These are phyloP conservation scores for Noctua fimbriata DNA, from an alignment of 2,888 invertebrate genomes.

Conservation along the genomic window DNA sequence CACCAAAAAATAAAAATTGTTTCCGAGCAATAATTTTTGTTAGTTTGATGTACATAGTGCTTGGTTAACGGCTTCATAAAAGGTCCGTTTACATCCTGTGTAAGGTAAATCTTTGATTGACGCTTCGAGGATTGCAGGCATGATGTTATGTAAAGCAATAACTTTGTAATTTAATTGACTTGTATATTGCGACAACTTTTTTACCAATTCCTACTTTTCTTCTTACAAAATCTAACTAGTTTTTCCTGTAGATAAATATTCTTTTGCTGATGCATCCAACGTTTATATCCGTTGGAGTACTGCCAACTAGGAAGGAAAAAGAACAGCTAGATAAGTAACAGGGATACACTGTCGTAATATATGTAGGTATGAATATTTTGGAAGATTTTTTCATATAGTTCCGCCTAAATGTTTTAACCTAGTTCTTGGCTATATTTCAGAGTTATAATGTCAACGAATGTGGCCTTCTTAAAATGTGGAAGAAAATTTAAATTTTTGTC, in stretches of 20 bases:
- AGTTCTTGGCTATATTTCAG: slow-evolving; percentile 12
- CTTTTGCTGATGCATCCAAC: slow-evolving; percentile 46
- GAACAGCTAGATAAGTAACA: slow-evolving; percentile 52
- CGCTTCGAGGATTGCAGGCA: too few species aligned
- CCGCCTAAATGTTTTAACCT: slow-evolving; percentile 48
- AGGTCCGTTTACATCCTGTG: too few species aligned
- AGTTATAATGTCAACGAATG: slow-evolving; percentile 22
- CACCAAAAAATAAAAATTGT: too few species aligned
- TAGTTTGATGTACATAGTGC: too few species aligned
- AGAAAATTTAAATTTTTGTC: background rate
- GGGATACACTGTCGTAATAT: slow-evolving; percentile 33
- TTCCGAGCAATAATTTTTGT: too few species aligned
- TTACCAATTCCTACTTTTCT: background rate
- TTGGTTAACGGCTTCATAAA: too few species aligned
- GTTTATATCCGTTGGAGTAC: slow-evolving; percentile 51
- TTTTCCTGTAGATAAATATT: slow-evolving; percentile 34
- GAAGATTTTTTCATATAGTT: slow-evolving; percentile 50
- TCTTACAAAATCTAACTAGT: background rate
- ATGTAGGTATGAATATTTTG: slow-evolving; percentile 54
- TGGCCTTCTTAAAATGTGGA: background rate
- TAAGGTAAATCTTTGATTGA: too few species aligned
- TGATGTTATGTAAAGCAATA: too few species aligned
- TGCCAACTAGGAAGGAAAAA: slow-evolving; percentile 61
- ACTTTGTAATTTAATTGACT: background rate
- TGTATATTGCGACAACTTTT: background rate